phyloP scores from a whole-genome alignment of 1,140 invertebrate species.

The Ephestia elutella region DNA sequence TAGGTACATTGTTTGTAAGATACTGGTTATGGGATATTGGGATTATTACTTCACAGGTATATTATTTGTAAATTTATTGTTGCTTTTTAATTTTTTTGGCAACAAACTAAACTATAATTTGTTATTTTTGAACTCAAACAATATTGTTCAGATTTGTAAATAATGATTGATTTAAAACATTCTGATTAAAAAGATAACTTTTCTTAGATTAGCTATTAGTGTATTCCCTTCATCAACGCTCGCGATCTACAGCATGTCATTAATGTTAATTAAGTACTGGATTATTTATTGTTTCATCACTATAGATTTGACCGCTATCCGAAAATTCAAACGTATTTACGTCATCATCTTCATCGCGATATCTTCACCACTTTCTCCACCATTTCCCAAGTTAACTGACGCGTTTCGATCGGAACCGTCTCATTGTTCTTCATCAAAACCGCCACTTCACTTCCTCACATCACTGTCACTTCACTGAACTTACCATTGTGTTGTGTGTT shows the following conservation, averaged over 20 bases:
- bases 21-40: no score
- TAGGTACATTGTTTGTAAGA: not conserved
- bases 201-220: no score
- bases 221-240: no score
- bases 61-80: not conserved
- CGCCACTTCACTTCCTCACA: constrained; percentile 30
- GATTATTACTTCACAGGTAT: not conserved
- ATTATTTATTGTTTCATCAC: not conserved
- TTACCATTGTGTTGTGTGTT: constrained; percentile 69
- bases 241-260: no score
- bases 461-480: constrained; percentile 30
- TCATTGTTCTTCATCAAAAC: constrained; percentile 23
- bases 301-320: not conserved
- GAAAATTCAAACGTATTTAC: constrained; percentile 9
- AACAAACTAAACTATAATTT: no score
- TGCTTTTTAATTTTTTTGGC: not conserved
- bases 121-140: no score
- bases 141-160: no score
- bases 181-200: no score
- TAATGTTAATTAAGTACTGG: no score
- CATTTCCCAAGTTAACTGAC: constrained; percentile 6
- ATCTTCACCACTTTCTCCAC: constrained; percentile 18
- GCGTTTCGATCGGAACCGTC: constrained; percentile 2
- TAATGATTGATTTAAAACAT: no score
- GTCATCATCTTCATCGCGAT: not conserved